Percentiles rank a stretch among this genome's conserved stretches.
phyloP scores from a whole-genome alignment of 1,140 invertebrate species.

The Eurytemora carolleeae region DNA sequence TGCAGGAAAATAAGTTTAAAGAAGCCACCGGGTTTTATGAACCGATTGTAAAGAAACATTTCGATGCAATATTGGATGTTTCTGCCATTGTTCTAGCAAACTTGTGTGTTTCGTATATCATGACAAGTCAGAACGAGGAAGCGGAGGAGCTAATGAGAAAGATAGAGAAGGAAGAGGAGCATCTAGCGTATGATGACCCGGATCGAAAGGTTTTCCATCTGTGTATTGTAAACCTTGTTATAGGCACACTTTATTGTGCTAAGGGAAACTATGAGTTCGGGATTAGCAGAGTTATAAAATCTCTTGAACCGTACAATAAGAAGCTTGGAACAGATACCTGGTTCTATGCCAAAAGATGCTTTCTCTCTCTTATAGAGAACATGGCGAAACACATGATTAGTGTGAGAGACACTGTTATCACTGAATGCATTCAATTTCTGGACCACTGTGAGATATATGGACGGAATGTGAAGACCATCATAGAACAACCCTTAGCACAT shows the following conservation, averaged over 20 bases:
- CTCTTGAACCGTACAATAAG: slow-evolving; percentile 81
- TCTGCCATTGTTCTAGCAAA: slow-evolving; percentile 94
- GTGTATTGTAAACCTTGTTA: slow-evolving; percentile 97
- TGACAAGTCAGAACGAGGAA: slow-evolving; percentile 96
- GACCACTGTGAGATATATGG: slow-evolving; percentile 78
- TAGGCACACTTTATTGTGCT: slow-evolving; percentile 36
- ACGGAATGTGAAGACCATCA: slow-evolving; percentile 54
- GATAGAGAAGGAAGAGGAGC: slow-evolving; percentile 55
- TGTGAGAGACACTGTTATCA: slow-evolving; percentile 61
- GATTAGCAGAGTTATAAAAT: slow-evolving; percentile 89
- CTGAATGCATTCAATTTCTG: slow-evolving; percentile 76
- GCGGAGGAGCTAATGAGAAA: slow-evolving; percentile 96
- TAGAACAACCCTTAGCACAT: slow-evolving; percentile 58
- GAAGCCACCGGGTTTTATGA: slow-evolving; percentile 96
- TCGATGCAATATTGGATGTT: slow-evolving; percentile 59
- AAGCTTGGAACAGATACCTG: slow-evolving; percentile 90
- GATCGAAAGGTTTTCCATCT: slow-evolving; percentile 89
- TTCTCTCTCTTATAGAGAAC: slow-evolving; percentile 78
- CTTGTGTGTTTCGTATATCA: slow-evolving; percentile 95
- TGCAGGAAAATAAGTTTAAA: slow-evolving; percentile 97
- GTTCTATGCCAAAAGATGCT: slow-evolving; percentile 86
- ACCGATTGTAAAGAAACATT: slow-evolving; percentile 89
- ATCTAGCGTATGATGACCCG: slow-evolving; percentile 71
- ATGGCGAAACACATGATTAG: slow-evolving; percentile 74
- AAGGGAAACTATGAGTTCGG: slow-evolving; percentile 89